These are phyloP conservation scores for Pardalotus punctatus DNA, from an alignment of 2,113 vertebrate genomes.

Conservation along the genomic window DNA sequence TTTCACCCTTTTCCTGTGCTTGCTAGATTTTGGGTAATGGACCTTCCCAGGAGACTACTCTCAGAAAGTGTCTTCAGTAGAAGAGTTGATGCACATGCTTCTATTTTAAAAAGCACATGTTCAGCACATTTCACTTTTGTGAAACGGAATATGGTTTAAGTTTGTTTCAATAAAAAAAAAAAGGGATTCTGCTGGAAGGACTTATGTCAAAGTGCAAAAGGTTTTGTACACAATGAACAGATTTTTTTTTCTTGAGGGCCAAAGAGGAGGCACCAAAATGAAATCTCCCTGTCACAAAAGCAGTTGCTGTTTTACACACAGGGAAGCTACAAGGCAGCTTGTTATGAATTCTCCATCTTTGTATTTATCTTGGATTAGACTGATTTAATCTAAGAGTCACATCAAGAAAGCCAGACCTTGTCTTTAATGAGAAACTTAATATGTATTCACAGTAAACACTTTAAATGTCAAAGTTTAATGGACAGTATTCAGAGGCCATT, in stretches of 20 bases:
- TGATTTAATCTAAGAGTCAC: constrained; percentile 62
- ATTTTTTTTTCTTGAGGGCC: constrained; percentile 3
- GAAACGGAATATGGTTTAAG: constrained; percentile 80
- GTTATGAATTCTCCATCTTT: constrained; percentile 48
- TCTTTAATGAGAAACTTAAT: constrained; percentile 66
- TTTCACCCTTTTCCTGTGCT: constrained; percentile 76
- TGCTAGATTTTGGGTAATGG: constrained; percentile 69
- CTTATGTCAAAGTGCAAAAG: constrained; percentile 79
- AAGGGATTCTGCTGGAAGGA: constrained; percentile 67
- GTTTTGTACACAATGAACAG: constrained; percentile 71
- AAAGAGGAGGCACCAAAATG: constrained; percentile 44
- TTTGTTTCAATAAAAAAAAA: constrained; percentile 70
- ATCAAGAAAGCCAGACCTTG: constrained; percentile 54
- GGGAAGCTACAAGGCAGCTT: background rate
- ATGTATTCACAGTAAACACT: constrained; percentile 64
- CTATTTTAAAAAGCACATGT: constrained; percentile 78
- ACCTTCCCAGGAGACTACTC: constrained; percentile 71
- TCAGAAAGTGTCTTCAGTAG: constrained; percentile 71
- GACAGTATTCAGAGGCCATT: constrained; percentile 36
- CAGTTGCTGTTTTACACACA: constrained; percentile 28
- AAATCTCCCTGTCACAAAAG: constrained; percentile 35
- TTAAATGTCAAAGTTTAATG: constrained; percentile 59
- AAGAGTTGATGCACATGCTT: constrained; percentile 72
- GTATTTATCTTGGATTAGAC: constrained; percentile 70
- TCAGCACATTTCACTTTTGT: constrained; percentile 78